Conservation (phyloP, 2,797 vertebrate species). For the Pseudomugil tenellus region DNA sequence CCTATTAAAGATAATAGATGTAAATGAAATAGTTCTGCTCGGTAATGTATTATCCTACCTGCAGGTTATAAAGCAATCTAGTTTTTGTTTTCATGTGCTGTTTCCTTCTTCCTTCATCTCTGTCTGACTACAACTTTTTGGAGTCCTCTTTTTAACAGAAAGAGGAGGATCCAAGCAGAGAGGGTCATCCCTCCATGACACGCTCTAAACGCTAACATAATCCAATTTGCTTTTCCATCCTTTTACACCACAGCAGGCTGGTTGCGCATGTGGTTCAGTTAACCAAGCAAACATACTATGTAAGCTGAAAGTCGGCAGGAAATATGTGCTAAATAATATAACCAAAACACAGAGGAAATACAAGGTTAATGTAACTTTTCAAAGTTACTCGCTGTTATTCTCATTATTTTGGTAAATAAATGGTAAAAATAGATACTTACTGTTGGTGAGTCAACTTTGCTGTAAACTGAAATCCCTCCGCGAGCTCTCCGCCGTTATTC, state of each 20-base stretch:
- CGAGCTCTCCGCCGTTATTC: not conserved
- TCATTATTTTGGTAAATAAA: not conserved
- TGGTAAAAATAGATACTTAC: not conserved
- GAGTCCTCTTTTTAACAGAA: not conserved
- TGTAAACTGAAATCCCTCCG: not conserved
- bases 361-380: not conserved
- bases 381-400: not conserved
- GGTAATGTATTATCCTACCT: conserved; percentile 20
- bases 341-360: not conserved
- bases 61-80: not conserved
- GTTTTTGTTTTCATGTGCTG: conserved; percentile 6
- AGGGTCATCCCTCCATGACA: not conserved
- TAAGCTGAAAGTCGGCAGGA: not conserved
- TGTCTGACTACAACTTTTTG: not conserved
- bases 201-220: too few relatives aligned
- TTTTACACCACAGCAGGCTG: too few relatives aligned
- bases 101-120: conserved; percentile 13
- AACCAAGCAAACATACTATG: not conserved
- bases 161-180: not conserved
- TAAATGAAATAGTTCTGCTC: not conserved
- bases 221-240: too few relatives aligned
- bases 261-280: not conserved
- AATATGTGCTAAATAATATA: not conserved
- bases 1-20: not conserved
- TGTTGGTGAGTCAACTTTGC: not conserved